Percentiles rank a stretch among this genome's conserved stretches.
Conservation (phyloP, 2,113 vertebrate genomes). For the Pardalotus punctatus region DNA sequence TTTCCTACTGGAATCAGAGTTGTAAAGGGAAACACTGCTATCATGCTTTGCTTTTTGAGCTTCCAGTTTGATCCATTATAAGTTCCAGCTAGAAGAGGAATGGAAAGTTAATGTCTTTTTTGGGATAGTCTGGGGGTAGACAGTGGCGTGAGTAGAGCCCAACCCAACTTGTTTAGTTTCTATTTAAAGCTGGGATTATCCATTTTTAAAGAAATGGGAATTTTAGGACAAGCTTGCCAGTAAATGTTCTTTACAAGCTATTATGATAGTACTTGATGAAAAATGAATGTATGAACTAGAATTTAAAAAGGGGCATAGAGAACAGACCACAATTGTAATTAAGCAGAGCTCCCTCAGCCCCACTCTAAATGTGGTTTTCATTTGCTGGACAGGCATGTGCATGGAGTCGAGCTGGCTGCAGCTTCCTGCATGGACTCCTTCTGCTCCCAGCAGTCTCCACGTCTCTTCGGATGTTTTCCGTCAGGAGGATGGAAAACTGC, state of each 20-base stretch:
- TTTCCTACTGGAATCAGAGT: background rate
- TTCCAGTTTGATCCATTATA: background rate
- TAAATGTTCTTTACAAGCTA: background rate
- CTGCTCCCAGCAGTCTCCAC: constrained; percentile 65
- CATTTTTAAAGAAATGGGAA: background rate
- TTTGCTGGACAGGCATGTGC: constrained; percentile 69
- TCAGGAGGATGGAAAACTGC: constrained; percentile 4
- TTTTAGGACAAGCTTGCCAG: background rate
- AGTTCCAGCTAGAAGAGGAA: background rate
- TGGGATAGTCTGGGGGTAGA: background rate
- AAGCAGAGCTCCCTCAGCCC: background rate
- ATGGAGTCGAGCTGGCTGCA: constrained; percentile 71
- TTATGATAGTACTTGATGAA: background rate
- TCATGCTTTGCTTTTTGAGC: background rate
- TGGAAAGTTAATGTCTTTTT: background rate
- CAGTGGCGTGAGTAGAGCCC: background rate
- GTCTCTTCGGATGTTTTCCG: constrained; percentile 12
- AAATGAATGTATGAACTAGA: background rate
- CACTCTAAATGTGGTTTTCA: background rate
- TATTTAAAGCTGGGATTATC: background rate
- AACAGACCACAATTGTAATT: background rate
- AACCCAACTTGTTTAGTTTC: background rate
- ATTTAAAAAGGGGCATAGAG: background rate
- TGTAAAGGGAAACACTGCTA: background rate
- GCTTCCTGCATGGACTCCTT: constrained; percentile 65